Percentiles rank a stretch among this genome's conserved stretches.
phyloP scores from a whole-genome alignment of 2,888 invertebrate species.

The Linyphia triangularis region DNA sequence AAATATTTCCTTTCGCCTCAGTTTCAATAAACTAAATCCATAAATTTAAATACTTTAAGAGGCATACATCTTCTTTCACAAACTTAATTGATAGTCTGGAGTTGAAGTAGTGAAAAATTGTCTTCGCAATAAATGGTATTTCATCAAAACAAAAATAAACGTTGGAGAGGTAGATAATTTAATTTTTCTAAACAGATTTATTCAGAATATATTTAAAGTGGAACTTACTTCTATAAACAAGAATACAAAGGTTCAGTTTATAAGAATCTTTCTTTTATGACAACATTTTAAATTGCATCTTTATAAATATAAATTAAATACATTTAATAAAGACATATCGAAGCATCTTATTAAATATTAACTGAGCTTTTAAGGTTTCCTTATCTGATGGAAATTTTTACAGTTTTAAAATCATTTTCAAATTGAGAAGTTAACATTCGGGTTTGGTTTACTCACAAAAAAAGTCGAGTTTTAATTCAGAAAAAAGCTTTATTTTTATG shows the following conservation, averaged over 20 bases:
- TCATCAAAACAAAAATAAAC: not conserved
- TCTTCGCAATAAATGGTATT: not conserved
- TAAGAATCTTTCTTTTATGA: too few species aligned
- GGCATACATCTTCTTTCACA: not conserved
- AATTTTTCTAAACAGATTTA: slow-evolving; percentile 21
- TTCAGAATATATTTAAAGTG: not conserved
- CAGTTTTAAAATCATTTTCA: too few species aligned
- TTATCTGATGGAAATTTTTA: too few species aligned
- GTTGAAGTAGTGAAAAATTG: not conserved
- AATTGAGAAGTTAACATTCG: too few species aligned
- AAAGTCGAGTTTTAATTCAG: too few species aligned
- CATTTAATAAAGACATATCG: too few species aligned
- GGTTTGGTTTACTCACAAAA: too few species aligned
- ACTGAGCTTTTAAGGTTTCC: too few species aligned
- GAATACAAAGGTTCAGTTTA: not conserved
- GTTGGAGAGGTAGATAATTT: slow-evolving; percentile 9
- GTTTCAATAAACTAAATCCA: slow-evolving; percentile 1
- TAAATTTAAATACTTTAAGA: slow-evolving; percentile 6
- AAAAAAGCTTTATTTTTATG: too few species aligned
- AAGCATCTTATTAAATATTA: too few species aligned
- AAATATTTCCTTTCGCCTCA: not conserved
- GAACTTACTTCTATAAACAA: not conserved
- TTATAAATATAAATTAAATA: too few species aligned
- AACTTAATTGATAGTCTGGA: slow-evolving; percentile 16
- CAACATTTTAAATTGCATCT: too few species aligned